Evolutionary conservation across 2,888 invertebrate species (phyloP), one percentile per base, ranked within the genome.

Genomic region (Odontocerum albicorne): DNA sequence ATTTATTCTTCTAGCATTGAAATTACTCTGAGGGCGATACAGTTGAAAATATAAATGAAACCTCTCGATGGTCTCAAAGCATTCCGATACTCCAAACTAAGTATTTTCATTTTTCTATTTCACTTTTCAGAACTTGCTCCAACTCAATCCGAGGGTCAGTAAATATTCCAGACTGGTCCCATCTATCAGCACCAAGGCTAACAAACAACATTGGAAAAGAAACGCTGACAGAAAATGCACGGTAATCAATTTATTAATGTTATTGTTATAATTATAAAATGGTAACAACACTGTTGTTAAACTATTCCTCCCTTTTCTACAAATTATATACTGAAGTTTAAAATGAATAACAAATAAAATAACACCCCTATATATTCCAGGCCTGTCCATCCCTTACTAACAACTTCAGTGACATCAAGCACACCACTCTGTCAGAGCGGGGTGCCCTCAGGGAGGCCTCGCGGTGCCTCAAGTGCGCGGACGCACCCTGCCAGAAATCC

Each of bases 401-500:
- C 63, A 92, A 99, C 72, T 99, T 99, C 71, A 90, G 92, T 62
- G 98, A 99, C 67, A 90, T 98, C 59, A 99, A 99, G 70, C 96
- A 95, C 66, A 98, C 97, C 1, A 98, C 98, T 0, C 69, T 99
- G 38, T 96, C 96, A 50, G 98, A 99, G 72, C 83, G 98, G 12
- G 97, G 90, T 0, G 98, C 98, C 0, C 73, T 99, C 27, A 85
- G 80, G 61, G 97, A 97, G 72, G 92, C 96, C 0, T 85, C 88
- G 0, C 79, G 95, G 43, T 95, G 95, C 65, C 75, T 95, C 15
- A 95, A 95, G 70, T 95, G 95, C 69, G 93, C 90, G 0, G 97
- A 98, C 73, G 96, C 97, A 0, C 97, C 97, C 0, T 98, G 98
- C 67, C 98, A 98, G 74, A 98, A 98, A 72, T 94, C 96, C 1